Base-by-base conservation (phyloP, 1,140 invertebrate species). In the Druon quercuslanigerum region DNA sequence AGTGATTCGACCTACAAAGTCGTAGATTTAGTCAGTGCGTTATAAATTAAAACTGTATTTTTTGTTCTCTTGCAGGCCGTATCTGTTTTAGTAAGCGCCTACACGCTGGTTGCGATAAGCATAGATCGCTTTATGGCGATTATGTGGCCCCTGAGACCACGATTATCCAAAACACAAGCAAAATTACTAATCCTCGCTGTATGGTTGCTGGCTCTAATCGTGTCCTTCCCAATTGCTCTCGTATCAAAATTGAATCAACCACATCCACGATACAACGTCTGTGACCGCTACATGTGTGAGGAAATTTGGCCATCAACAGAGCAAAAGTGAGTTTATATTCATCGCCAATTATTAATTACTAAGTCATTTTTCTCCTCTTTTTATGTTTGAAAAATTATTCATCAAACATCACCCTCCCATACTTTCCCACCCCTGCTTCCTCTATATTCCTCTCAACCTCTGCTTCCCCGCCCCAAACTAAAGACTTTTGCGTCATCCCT, bases 91-190 rank as follows among this genome's bases (percentile, higher is more conserved):
- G 95, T 97, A 16, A 96, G 95, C 85, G 95, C 96, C 3, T 97
- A 97, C 86, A 97, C 96, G 0, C 84, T 97, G 80, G 94, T 97
- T 3, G 96, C 96, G 3, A 96, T 98, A 84, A 96, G 96, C 73
- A 93, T 96, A 57, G 97, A 98, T 89, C 93, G 96, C 12, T 98
- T 97, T 84, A 94, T 96, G 85, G 96, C 96, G 16, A 98, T 98
- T 75, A 95, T 98, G 92, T 96, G 96, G 92, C 97, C 97, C 0
- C 90, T 98, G 40, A 92, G 94, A 81, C 96, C 96, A 2, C 92
- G 96, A 50, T 93, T 98, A 85, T 94, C 95, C 6, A 95, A 95
- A 85, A 92, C 92, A 79, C 94, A 93, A 85, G 94, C 94, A 0
- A 86, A 87, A 57, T 50, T 87, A 52, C 94, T 96, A 57, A 97